Evolutionary conservation across 2,888 invertebrate species (phyloP), one percentile per base, ranked within the genome.

Genomic region (Girardia tigrina): DNA sequence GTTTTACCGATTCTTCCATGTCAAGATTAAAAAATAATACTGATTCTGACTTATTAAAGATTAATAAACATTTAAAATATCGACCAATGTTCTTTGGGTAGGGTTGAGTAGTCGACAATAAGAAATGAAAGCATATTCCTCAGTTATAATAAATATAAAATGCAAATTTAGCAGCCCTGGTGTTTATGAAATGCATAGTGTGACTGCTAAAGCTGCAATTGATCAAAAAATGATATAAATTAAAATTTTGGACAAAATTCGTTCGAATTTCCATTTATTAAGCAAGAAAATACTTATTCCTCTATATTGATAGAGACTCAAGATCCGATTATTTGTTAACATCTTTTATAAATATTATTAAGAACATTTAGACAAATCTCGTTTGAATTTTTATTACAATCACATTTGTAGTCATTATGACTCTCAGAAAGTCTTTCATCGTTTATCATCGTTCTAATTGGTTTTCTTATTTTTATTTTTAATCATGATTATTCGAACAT

Each of bases 131-230:
- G 29, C 73, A 26, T 12, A 72, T 28, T 36, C 28, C 4, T 29
- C 73, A 26, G 16, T 8, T 6, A 26, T n/a, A 29, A 8, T 72
- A 4, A 29, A 28, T 36, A 8, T 72, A 12, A 29, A 26, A 36
- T 29, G 29, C 26, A 29, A 20, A 6, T 16, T 72, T 29, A 72
- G 23, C 23, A 28, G 26, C n/a, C 73, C 73, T 6, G 73, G 73
- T 16, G 28, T 72, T 26, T 72, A 72, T 36, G 73, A 72, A 36
- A 26, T 72, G 29, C 73, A 72, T 29, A 27, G 73, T 72, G 20
- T 72, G 26, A 36, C 29, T 1, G 73, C 36, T 6, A 72, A 72
- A 72, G 73, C 73, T 4, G 73, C 73, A 26, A 12, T 72, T 20
- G n/a, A 29, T 26, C 26, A 71, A 4, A 71, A 4, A 56, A 16